These are phyloP conservation scores for Strix occidentalis DNA, from an alignment of 2,797 vertebrate species.

Conservation along the genomic window DNA sequence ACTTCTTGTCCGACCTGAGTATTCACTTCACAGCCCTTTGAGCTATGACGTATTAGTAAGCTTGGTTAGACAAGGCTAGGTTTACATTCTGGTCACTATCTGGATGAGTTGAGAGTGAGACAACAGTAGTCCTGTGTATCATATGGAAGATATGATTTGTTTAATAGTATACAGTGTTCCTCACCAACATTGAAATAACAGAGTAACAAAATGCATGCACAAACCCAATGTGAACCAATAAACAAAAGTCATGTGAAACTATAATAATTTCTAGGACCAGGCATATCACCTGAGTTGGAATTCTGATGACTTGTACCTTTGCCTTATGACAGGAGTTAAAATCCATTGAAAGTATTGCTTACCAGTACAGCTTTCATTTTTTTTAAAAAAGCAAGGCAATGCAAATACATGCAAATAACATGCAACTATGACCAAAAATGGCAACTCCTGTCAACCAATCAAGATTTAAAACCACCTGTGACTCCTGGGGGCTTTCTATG, in stretches of 20 bases:
- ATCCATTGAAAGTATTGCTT: neutral
- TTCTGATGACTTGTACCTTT: neutral
- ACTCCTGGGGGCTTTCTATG: neutral
- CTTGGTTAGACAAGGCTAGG: neutral
- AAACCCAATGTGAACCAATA: neutral
- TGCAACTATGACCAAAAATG: rapidly evolving
- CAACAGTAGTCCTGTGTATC: neutral
- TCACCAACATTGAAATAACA: neutral
- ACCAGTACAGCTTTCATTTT: neutral
- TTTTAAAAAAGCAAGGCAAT: neutral
- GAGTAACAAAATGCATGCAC: neutral
- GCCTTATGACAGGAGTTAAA: neutral
- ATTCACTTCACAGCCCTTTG: neutral
- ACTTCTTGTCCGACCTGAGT: neutral
- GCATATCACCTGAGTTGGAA: neutral
- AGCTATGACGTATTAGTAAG: neutral
- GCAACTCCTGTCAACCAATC: neutral
- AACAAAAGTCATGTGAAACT: neutral
- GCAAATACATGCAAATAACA: neutral
- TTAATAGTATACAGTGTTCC: neutral
- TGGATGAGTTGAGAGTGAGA: neutral
- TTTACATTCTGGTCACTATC: neutral
- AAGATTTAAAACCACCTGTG: neutral
- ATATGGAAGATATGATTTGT: neutral
- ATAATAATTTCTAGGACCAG: neutral